Conservation (phyloP, 2,888 invertebrate species). For the Chromoteleia sp. region DNA sequence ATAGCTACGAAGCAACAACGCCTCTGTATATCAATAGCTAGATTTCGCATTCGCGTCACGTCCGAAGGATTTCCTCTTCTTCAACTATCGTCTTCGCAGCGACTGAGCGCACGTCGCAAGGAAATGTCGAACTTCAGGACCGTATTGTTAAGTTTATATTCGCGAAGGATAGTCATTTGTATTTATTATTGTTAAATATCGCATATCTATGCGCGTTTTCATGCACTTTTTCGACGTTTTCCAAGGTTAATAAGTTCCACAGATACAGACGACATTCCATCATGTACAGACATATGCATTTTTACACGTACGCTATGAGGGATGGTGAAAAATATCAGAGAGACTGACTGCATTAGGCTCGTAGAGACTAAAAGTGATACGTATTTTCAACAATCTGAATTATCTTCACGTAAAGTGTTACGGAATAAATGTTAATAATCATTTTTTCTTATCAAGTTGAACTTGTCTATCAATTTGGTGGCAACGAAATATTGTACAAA, state of each 20-base stretch:
- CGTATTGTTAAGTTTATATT: slow-evolving; percentile 61
- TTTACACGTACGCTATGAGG: slow-evolving; percentile 37
- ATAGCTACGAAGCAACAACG: slow-evolving; percentile 67
- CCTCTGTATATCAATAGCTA: slow-evolving; percentile 54
- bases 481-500: not conserved
- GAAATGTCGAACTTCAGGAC: slow-evolving; percentile 56
- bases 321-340: slow-evolving; percentile 39
- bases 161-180: slow-evolving; percentile 44
- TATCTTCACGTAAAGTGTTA: slow-evolving; percentile 42
- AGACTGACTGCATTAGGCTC: slow-evolving; percentile 24
- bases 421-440: slow-evolving; percentile 12
- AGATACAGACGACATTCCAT: slow-evolving; percentile 29
- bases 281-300: slow-evolving; percentile 31
- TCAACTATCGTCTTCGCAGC: slow-evolving; percentile 61
- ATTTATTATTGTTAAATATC: slow-evolving; percentile 62
- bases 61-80: slow-evolving; percentile 70
- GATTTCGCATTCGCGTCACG: slow-evolving; percentile 68
- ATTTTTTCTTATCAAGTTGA: slow-evolving; percentile 4
- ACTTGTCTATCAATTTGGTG: not conserved
- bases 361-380: slow-evolving; percentile 34
- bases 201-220: slow-evolving; percentile 42
- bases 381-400: slow-evolving; percentile 44
- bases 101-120: slow-evolving; percentile 59
- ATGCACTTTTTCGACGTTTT: slow-evolving; percentile 25
- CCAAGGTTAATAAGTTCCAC: slow-evolving; percentile 12